Base-by-base conservation (phyloP, 2,888 invertebrate species). In the Geophilus truncorum region DNA sequence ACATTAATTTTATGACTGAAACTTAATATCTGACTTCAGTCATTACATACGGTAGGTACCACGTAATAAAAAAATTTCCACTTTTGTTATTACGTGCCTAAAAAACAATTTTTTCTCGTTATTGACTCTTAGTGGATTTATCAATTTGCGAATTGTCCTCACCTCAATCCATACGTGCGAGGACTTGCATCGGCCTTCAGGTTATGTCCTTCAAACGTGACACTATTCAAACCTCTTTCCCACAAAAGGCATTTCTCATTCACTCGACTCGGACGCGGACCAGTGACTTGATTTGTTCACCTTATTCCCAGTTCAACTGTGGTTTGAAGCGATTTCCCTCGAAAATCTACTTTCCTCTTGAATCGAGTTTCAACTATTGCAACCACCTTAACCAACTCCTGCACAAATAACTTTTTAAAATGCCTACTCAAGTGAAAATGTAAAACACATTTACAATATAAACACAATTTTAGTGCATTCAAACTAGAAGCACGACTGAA, bases 261-360 rank as follows among this genome's bases (percentile, higher is more conserved):
- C 70, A 45, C 23, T 15, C 15, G 70, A 70, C 25, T 70, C 15
- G 28, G 70, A 70, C 25, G 25, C 15, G 28, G 70, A 70, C 70
- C 28, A n/a, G 70, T 4, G 70, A 70, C 70, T 70, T 70, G 70
- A 70, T 62, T 62, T 62, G 62, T 62, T 62, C 62, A 23, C 62
- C 23, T 62, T 62, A 62, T 62, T 23, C 62, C 62, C 21, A 0
- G 62, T 23, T 62, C 62, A 62, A 62, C 70, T 70, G 70, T 28
- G 70, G 70, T 28, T 28, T 70, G 70, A 9, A 25, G 23, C n/a
- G 25, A 12, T 70, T 70, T 70, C 70, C 70, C 28, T 25, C 28
- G 62, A 62, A 62, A 62, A 25, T 62, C 62, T 15, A 25, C 25
- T 62, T 62, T 62, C 15, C 15, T 5, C 25, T n/a, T 25, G 25